A percentile compares a stretch with the other conserved stretches of the same genome.
Conservation (phyloP, 2,113 vertebrate species). For the Thalassarche chlororhynchos region DNA sequence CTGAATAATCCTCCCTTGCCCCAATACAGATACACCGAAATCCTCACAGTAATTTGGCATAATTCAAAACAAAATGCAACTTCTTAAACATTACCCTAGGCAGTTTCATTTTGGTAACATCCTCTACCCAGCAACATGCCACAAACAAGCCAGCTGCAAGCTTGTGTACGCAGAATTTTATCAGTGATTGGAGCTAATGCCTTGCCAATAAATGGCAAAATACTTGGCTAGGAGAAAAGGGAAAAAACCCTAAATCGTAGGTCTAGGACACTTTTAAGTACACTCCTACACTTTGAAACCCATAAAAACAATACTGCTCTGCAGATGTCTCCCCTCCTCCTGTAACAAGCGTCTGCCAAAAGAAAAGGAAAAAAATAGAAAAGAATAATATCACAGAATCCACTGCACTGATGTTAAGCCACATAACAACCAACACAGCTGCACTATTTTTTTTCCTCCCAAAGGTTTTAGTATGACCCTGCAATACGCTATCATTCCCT, state of each 20-base stretch:
- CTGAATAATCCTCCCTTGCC: background rate
- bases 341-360: background rate
- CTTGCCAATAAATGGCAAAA: background rate
- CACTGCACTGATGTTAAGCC: background rate
- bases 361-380: background rate
- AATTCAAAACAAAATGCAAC: background rate
- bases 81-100: background rate
- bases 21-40: background rate
- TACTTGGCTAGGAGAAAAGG: background rate
- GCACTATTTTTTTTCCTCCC: background rate
- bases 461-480: background rate
- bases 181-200: background rate
- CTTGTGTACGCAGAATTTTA: background rate
- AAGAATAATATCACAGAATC: background rate
- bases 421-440: background rate
- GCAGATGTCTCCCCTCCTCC: background rate
- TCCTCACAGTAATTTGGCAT: background rate
- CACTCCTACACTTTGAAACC: background rate
- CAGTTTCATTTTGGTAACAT: background rate
- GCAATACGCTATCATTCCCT: background rate
- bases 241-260: background rate
- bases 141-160: background rate
- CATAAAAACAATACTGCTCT: background rate
- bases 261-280: background rate
- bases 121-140: fast-evolving